Conservation (phyloP, 2,797 vertebrate genomes). For the Schizothorax lantsangensis region DNA sequence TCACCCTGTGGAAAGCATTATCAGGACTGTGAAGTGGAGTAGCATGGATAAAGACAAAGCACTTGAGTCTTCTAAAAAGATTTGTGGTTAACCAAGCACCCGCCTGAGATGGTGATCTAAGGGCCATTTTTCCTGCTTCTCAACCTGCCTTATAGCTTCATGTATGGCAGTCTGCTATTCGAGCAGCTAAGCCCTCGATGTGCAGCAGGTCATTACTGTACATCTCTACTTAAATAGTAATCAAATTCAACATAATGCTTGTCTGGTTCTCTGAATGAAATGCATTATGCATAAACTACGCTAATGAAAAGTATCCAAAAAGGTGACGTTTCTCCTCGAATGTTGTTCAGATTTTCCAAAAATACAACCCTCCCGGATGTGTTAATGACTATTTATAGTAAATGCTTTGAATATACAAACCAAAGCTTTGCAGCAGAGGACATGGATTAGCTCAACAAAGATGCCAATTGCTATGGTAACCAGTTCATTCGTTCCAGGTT, state of each 20-base stretch:
- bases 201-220: background rate
- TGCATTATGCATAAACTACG: background rate
- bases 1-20: background rate
- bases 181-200: background rate
- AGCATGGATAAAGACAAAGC: constrained; percentile 32
- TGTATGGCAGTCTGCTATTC: background rate
- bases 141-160: background rate
- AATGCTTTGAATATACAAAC: constrained; percentile 53
- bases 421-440: constrained; percentile 46
- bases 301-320: background rate
- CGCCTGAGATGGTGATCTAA: constrained; percentile 35
- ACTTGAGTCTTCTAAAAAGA: constrained; percentile 31
- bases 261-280: background rate
- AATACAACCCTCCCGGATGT: constrained; percentile 30
- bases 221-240: background rate
- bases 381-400: constrained; percentile 49
- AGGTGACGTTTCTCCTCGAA: background rate
- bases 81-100: constrained; percentile 42
- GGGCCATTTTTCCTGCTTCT: constrained; percentile 14
- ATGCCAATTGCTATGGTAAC: constrained; percentile 69
- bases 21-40: constrained; percentile 15
- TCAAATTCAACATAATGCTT: background rate
- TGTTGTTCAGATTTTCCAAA: constrained; percentile 33
- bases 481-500: constrained; percentile 55
- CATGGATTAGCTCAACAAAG: constrained; percentile 49